phyloP scores from a whole-genome alignment of 2,113 vertebrate genomes.

The Aspidoscelis tigris region DNA sequence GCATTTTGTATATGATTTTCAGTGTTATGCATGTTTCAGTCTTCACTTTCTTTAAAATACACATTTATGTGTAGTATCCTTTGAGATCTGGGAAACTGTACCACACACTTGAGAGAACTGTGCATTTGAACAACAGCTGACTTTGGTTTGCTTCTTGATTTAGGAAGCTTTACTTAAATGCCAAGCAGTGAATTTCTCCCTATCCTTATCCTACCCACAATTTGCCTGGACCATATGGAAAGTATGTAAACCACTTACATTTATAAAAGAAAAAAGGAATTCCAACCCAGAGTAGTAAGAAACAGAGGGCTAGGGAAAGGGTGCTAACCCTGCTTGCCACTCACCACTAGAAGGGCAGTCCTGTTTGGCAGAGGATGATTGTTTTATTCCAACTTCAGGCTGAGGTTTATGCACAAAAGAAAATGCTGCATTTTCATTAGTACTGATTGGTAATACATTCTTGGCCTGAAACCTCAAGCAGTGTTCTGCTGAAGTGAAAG shows the following conservation, averaged over 20 bases:
- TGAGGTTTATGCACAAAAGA: background rate
- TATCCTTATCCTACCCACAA: background rate
- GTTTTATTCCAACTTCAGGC: background rate
- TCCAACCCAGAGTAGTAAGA: background rate
- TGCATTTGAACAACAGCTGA: no score
- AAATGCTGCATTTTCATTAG: constrained; percentile 26
- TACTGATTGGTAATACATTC: constrained; percentile 10
- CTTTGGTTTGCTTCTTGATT: no score
- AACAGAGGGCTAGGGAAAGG: background rate
- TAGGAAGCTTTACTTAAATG: no score
- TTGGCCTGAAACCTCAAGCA: constrained; percentile 20
- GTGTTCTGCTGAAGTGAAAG: constrained; percentile 10
- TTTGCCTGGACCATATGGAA: background rate
- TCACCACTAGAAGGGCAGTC: background rate
- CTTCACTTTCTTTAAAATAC: no score
- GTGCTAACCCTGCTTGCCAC: background rate
- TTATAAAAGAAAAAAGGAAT: background rate
- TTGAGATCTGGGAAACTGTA: no score
- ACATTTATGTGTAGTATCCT: no score
- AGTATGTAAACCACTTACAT: background rate
- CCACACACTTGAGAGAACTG: no score
- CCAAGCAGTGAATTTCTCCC: no score
- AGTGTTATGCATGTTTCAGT: no score
- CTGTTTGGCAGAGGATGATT: background rate
- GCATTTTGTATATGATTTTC: no score